Evolutionary conservation across 2,797 vertebrate species (phyloP), one percentile per base, ranked within the genome.

Genomic region (Megaceryle alcyon): DNA sequence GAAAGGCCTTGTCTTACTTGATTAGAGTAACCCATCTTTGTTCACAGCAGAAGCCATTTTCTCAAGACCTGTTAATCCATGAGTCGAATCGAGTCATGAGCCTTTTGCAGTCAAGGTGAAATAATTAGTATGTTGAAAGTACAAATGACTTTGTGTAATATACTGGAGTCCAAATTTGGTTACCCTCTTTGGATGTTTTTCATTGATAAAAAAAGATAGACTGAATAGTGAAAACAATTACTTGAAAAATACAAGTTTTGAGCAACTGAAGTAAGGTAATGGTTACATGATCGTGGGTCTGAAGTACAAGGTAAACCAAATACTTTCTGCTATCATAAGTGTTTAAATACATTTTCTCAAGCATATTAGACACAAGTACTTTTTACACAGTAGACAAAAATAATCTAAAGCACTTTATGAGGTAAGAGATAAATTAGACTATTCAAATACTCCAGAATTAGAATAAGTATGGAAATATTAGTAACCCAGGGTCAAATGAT

Each of bases 401-500:
- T 23, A 75, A 46, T 64, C 44, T 65, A 86, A 88, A 26, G 14
- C 16, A 56, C 28, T 22, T 76, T 78, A 21, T 66, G 66, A 84
- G 12, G 28, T 60, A 79, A 88, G 35, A 90, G 54, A 88, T 37
- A 82, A 85, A 93, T 78, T 75, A 76, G 31, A 61, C 21, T 88
- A 63, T 76, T 92, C 61, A 86, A 25, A 86, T 75, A 5, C 2
- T 81, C 28, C 13, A 87, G 39, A 83, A 92, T 86, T 86, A 75
- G 64, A 90, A 48, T 83, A 73, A 79, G 25, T 46, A 44, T 41
- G 85, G 51, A 94, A 94, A 90, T 96, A 72, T 59, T 66, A 53
- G 44, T 71, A 92, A 87, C 43, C 35, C 4, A 5, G 21, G 63
- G 88, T 96, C 72, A 95, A 79, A 20, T 64, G 64, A 85, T 84